Evolutionary conservation across 2,888 invertebrate genomes (phyloP).

Genomic region (Cataglyphis albicans): DNA sequence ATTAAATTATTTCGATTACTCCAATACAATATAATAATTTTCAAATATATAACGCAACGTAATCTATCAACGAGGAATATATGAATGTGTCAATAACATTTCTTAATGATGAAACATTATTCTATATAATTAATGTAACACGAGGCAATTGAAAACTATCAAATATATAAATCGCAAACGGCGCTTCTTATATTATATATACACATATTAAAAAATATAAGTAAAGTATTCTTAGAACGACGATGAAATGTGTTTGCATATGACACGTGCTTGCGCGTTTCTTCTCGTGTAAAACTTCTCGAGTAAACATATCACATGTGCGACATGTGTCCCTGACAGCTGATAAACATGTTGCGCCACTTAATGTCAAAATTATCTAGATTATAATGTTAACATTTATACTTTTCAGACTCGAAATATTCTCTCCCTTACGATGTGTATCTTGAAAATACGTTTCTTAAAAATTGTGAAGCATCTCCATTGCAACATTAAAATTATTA

Average conservation of each 20-base stretch:
- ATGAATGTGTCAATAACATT: no score
- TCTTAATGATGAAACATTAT: background rate
- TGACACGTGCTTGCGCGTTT: constrained; percentile 43
- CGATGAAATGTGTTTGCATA: constrained; percentile 32
- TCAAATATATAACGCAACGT: background rate
- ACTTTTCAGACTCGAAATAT: background rate
- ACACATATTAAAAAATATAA: background rate
- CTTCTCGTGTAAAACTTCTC: constrained; percentile 21
- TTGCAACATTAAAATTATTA: background rate
- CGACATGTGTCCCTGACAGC: constrained; percentile 31
- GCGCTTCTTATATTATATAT: background rate
- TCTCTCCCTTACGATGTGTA: background rate
- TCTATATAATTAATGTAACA: background rate
- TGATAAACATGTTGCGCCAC: constrained; percentile 38
- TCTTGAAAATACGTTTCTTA: background rate
- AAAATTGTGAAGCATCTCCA: background rate
- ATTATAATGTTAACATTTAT: background rate
- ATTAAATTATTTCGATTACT: constrained; percentile 23
- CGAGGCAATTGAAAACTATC: background rate
- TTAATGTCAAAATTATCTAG: constrained; percentile 43
- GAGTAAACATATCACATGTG: constrained; percentile 31
- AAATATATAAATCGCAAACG: background rate
- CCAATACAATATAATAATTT: background rate
- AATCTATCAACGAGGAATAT: background rate
- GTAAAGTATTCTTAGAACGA: background rate